Conservation (phyloP, 2,113 vertebrate genomes). For the Hippocampus comes region DNA sequence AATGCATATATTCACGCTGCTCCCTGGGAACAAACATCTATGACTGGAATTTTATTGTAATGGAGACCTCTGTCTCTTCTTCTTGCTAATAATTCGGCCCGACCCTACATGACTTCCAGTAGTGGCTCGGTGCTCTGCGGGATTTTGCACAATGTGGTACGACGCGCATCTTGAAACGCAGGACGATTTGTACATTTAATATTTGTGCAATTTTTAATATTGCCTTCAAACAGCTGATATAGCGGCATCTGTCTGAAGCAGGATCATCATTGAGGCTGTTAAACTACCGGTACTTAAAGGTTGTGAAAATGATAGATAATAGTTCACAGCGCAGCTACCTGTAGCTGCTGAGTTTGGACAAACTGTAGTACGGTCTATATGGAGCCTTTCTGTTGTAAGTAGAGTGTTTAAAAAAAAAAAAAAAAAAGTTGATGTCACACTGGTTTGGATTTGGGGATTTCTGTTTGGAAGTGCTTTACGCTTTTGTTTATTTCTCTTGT, state of each 20-base stretch:
- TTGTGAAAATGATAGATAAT: slow-evolving; percentile 84
- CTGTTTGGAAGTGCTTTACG: slow-evolving; percentile 18
- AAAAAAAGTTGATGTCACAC: slow-evolving; percentile 7
- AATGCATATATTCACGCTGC: no score
- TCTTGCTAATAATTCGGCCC: no score
- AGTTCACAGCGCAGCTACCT: slow-evolving; percentile 46
- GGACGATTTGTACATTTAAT: background rate
- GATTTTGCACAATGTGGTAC: no score
- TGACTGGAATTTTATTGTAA: no score
- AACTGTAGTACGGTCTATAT: slow-evolving; percentile 15
- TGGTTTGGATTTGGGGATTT: slow-evolving; percentile 23
- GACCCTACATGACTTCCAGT: no score
- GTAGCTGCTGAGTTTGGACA: slow-evolving; percentile 37
- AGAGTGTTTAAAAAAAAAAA: slow-evolving; percentile 8
- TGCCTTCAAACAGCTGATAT: slow-evolving; percentile 8
- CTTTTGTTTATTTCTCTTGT: slow-evolving; percentile 11
- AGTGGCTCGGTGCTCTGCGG: no score
- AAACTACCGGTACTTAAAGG: slow-evolving; percentile 78
- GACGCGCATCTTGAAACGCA: no score
- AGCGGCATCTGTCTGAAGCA: slow-evolving; percentile 59
- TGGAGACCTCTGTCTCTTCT: no score
- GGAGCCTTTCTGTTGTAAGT: slow-evolving; percentile 36
- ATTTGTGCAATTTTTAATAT: slow-evolving; percentile 14
- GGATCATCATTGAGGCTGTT: slow-evolving; percentile 84
- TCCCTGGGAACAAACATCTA: no score